Evolutionary conservation across 2,797 vertebrate species (phyloP).

Genomic region (Anableps anableps): DNA sequence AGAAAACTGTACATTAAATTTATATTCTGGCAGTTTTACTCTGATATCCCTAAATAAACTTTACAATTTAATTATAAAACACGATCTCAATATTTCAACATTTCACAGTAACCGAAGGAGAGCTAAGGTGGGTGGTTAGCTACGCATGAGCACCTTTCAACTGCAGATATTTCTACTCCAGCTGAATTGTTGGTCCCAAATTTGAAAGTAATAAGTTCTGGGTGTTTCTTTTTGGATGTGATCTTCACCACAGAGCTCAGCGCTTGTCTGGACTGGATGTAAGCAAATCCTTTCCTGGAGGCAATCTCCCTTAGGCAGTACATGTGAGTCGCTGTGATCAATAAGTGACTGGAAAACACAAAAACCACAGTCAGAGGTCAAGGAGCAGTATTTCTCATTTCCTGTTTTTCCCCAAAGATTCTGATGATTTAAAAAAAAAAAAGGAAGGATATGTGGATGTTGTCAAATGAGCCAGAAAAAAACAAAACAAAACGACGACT

Average conservation of each 20-base stretch:
- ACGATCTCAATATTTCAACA: background rate
- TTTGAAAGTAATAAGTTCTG: constrained; percentile 98
- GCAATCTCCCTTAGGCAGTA: constrained; percentile 97
- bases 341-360: constrained; percentile 85
- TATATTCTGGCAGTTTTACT: background rate
- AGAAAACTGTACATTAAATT: background rate
- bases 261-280: constrained; percentile 97
- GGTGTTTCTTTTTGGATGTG: constrained; percentile 99
- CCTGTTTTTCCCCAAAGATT: background rate
- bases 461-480: background rate
- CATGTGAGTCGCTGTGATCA: constrained; percentile 97
- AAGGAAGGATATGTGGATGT: background rate
- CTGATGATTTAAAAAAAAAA: background rate
- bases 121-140: too few species aligned
- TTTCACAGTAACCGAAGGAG: background rate
- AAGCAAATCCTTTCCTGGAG: constrained; percentile 93
- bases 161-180: constrained; percentile 93
- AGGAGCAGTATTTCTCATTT: background rate
- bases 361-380: background rate
- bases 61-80: background rate
- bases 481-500: background rate
- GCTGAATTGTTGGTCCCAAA: constrained; percentile 94
- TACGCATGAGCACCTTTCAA: constrained; percentile 88
- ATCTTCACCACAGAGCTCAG: constrained; percentile 98
- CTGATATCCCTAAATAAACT: background rate